Conservation (phyloP, 2,888 invertebrate genomes). For the Frankliniella fusca region DNA sequence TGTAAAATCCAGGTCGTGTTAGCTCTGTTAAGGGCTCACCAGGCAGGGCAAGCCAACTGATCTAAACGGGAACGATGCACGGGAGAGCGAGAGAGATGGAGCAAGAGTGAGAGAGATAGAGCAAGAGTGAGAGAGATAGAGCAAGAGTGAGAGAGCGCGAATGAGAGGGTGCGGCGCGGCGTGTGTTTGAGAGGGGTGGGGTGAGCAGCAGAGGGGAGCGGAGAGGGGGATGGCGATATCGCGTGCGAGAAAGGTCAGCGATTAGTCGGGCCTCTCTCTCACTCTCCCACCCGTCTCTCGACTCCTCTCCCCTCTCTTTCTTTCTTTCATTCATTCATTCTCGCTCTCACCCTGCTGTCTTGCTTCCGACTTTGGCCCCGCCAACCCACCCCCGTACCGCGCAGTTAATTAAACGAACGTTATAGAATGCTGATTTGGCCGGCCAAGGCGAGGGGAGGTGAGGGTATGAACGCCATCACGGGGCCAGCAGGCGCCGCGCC, state of each 20-base stretch:
- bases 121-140: background rate
- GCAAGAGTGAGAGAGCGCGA: background rate
- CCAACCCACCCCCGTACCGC: background rate
- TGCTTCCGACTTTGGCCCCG: background rate
- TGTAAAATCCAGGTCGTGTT: slow-evolving; percentile 1
- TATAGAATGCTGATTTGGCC: slow-evolving; percentile 15
- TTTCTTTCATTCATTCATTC: background rate
- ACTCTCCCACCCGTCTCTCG: background rate
- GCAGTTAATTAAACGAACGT: slow-evolving; percentile 15
- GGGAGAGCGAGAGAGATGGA: background rate
- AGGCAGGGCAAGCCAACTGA: background rate
- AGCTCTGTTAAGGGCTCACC: background rate
- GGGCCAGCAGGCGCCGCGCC: too few relatives aligned
- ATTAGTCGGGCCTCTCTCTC: background rate
- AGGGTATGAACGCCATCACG: too few relatives aligned
- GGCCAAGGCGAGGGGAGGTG: too few relatives aligned
- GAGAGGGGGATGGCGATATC: background rate
- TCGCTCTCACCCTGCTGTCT: background rate
- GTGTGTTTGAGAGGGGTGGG: background rate
- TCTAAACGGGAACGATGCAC: background rate
- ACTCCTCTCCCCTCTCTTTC: background rate
- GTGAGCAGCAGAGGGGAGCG: background rate
- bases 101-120: background rate
- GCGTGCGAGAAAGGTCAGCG: slow-evolving; percentile 21
- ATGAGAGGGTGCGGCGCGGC: background rate